A percentile compares a stretch with the other conserved stretches of the same genome.
These are phyloP conservation scores for Platypus cylindrus DNA, from an alignment of 2,888 invertebrate species.

Conservation along the genomic window DNA sequence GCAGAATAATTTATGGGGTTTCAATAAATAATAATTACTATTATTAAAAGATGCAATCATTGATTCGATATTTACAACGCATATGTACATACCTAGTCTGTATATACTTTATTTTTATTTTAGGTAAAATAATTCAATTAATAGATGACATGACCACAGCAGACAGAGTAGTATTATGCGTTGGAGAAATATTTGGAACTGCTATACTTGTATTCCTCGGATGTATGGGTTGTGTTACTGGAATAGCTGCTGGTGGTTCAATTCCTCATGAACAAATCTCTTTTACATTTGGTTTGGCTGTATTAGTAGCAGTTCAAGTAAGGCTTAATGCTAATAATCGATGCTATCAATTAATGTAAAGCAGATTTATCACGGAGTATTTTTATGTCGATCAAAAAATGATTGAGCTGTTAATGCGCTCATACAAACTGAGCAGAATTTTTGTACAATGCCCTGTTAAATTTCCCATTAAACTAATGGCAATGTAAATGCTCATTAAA, in stretches of 20 bases:
- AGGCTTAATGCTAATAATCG: slow-evolving; percentile 16
- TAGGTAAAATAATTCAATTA: slow-evolving; percentile 25
- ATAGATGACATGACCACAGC: slow-evolving; percentile 26
- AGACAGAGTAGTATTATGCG: slow-evolving; percentile 30
- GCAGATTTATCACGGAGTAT: too few species aligned
- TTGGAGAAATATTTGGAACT: slow-evolving; percentile 57
- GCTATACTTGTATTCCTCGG: slow-evolving; percentile 56
- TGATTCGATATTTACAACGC: too few species aligned
- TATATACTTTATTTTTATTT: slow-evolving; percentile 10
- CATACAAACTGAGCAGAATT: slow-evolving; percentile 2
- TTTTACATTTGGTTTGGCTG: slow-evolving; percentile 55
- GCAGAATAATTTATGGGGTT: too few species aligned
- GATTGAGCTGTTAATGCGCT: too few species aligned
- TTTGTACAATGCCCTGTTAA: too few species aligned
- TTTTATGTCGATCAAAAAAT: too few species aligned
- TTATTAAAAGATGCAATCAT: too few species aligned
- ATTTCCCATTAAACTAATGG: too few species aligned
- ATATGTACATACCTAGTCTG: not conserved
- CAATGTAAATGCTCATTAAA: too few species aligned
- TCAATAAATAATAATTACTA: too few species aligned
- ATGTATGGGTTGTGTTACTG: slow-evolving; percentile 54
- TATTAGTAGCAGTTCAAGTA: slow-evolving; percentile 57
- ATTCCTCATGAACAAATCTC: slow-evolving; percentile 41
- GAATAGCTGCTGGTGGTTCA: slow-evolving; percentile 22
- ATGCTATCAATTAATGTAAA: too few species aligned